Percentiles rank a stretch among this genome's conserved stretches.
These are phyloP conservation scores for Macaca mulatta DNA, from an alignment of 2,113 vertebrate genomes.

Conservation along the genomic window DNA sequence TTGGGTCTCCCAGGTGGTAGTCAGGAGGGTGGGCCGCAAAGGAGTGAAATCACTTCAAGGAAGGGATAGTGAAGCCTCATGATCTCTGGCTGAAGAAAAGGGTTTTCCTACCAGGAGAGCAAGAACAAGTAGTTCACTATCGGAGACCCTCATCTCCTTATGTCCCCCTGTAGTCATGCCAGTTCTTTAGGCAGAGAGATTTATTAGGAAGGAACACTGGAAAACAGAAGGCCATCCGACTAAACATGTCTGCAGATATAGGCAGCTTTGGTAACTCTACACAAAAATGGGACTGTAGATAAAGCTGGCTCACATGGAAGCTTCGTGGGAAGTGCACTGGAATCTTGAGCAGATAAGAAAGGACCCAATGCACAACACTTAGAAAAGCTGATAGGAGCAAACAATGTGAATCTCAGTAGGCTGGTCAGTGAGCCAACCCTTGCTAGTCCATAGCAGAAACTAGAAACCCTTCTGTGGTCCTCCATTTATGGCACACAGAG, in stretches of 20 bases:
- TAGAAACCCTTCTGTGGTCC: accelerated
- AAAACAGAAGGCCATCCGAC: background rate
- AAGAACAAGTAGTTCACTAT: background rate
- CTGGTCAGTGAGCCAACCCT: background rate
- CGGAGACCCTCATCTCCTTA: accelerated
- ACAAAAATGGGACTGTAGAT: background rate
- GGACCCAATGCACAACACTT: accelerated
- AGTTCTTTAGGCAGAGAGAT: background rate
- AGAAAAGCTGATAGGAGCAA: background rate
- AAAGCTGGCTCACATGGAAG: background rate
- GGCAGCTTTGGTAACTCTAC: background rate
- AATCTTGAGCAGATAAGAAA: background rate
- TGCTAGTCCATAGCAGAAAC: no score
- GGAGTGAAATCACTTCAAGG: background rate
- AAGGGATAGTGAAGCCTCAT: background rate
- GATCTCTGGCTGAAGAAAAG: background rate
- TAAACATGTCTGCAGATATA: background rate
- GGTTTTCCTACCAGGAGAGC: background rate
- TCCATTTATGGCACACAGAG: background rate
- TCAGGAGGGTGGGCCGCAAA: background rate
- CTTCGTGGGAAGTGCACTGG: background rate
- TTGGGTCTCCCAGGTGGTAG: background rate
- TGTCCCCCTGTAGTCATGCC: background rate
- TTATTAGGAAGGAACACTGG: background rate
- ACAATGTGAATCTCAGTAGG: accelerated